These are phyloP conservation scores for Meghimatium bilineatum DNA, from an alignment of 2,888 invertebrate genomes.

Conservation along the genomic window DNA sequence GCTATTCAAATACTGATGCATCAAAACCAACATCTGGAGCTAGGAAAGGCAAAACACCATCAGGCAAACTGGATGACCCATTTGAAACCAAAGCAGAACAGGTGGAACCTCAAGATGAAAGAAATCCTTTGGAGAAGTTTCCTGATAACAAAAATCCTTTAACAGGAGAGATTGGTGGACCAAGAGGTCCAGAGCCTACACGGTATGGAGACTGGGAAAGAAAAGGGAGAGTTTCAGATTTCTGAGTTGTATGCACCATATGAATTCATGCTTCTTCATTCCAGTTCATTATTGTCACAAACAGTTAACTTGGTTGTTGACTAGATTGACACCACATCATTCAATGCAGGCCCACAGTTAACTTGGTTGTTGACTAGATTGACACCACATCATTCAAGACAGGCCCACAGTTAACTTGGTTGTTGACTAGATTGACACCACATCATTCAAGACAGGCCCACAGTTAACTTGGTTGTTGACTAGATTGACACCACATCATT, in stretches of 20 bases:
- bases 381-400: neutral
- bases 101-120: conserved; percentile 86
- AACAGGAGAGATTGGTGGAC: conserved; percentile 97
- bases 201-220: conserved; percentile 99
- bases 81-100: conserved; percentile 78
- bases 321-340: too few species aligned
- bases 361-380: neutral
- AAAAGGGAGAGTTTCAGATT: conserved; percentile 97
- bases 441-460: too few species aligned
- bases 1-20: conserved; percentile 38
- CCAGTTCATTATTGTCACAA: too few species aligned
- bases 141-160: conserved; percentile 92
- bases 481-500: too few species aligned
- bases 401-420: too few species aligned
- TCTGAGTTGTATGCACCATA: conserved; percentile 79
- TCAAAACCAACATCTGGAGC: conserved; percentile 49
- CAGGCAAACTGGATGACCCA: conserved; percentile 86
- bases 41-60: conserved; percentile 81
- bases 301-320: too few species aligned
- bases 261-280: neutral
- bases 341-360: too few species aligned
- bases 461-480: too few species aligned
- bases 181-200: conserved; percentile 97
- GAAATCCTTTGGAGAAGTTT: conserved; percentile 88
- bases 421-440: too few species aligned